Evolutionary conservation across 2,888 invertebrate genomes (phyloP).

Genomic region (Thelaira solivaga): DNA sequence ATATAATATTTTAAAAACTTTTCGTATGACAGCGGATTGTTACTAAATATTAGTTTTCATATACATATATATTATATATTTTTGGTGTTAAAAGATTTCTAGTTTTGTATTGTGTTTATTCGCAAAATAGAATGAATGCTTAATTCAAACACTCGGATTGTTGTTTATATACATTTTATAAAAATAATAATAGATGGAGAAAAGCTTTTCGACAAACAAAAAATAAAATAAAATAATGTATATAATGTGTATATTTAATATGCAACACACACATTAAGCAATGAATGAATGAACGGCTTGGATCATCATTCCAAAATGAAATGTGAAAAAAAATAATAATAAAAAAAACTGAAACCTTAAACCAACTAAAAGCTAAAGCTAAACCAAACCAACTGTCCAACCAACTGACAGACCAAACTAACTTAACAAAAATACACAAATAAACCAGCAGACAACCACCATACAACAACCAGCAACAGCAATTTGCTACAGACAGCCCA

Average conservation of each 20-base stretch:
- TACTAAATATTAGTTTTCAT: too few relatives aligned
- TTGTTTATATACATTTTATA: too few relatives aligned
- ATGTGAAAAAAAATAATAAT: slow-evolving; percentile 8
- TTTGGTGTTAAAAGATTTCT: too few relatives aligned
- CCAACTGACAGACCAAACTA: slow-evolving; percentile 31
- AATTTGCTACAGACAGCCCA: slow-evolving; percentile 17
- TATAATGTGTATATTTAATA: slow-evolving; percentile 59
- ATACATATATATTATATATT: too few relatives aligned
- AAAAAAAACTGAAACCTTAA: slow-evolving; percentile 5
- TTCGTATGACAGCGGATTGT: too few relatives aligned
- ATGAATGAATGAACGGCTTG: slow-evolving; percentile 33
- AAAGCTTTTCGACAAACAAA: not conserved
- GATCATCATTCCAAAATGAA: slow-evolving; percentile 32
- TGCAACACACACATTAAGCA: slow-evolving; percentile 52
- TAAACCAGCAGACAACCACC: slow-evolving; percentile 13
- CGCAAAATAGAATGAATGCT: too few relatives aligned
- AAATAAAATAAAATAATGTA: not conserved
- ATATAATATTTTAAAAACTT: too few relatives aligned
- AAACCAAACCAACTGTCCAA: slow-evolving; percentile 25
- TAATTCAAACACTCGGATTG: too few relatives aligned
- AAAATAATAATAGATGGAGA: not conserved
- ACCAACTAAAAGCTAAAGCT: not conserved
- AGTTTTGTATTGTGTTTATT: too few relatives aligned
- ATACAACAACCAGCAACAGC: slow-evolving; percentile 15
- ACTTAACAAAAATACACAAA: slow-evolving; percentile 20